phyloP scores from a whole-genome alignment of 2,888 invertebrate species.

The Thecocarcelia acutangulata region DNA sequence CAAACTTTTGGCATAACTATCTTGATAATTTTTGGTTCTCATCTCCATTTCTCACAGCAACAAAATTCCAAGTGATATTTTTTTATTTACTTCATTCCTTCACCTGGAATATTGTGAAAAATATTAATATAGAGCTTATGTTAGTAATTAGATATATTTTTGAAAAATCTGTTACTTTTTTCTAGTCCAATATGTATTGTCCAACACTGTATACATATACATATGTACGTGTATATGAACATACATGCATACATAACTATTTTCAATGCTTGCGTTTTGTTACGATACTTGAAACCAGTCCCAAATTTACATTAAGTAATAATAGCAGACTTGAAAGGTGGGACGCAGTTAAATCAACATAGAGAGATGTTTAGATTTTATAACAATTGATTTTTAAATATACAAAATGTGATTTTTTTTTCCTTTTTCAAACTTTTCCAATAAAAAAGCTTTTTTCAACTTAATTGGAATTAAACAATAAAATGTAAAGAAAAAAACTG shows the following conservation, averaged over 20 bases:
- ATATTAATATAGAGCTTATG: too few species aligned
- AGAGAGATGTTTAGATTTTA: constrained; percentile 14
- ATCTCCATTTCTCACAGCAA: too few species aligned
- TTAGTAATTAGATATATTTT: too few species aligned
- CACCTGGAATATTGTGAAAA: too few species aligned
- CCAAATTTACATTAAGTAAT: constrained; percentile 36
- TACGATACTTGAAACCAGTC: constrained; percentile 22
- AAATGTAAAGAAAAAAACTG: constrained; percentile 19
- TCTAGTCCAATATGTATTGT: too few species aligned
- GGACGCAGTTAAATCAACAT: background rate
- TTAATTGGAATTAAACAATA: constrained; percentile 33
- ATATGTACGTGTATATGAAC: too few species aligned
- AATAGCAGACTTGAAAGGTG: constrained; percentile 12
- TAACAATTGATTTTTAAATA: constrained; percentile 31
- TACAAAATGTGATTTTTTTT: constrained; percentile 15
- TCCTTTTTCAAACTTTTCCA: constrained; percentile 20
- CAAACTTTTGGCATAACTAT: too few species aligned
- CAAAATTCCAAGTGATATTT: too few species aligned
- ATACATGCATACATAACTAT: background rate
- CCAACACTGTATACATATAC: too few species aligned
- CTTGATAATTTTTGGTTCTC: too few species aligned
- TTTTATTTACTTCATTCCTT: too few species aligned
- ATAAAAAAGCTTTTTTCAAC: background rate
- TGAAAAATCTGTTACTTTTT: too few species aligned
- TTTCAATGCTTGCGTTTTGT: constrained; percentile 28